Base-by-base conservation (phyloP, 1,140 invertebrate genomes). In the Tetramorium simillimum region DNA sequence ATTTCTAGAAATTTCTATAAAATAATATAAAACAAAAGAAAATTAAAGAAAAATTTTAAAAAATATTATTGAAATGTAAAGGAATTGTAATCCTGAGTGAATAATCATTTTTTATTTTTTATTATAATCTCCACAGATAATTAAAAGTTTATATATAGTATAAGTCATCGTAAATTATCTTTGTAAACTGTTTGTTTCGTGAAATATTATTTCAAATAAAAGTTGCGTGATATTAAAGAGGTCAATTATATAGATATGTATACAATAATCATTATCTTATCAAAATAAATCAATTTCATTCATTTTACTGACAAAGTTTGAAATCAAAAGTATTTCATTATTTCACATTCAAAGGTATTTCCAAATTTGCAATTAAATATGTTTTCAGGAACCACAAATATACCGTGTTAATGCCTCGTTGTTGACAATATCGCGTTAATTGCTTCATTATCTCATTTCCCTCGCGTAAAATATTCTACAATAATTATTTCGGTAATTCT, bases 361-460 rank as follows among this genome's bases (percentile, higher is more conserved):
- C 43, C 53, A 75, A 82, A 62, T 84, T 84, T 84, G 69, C 80
- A 84, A 84, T 84, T 84, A 84, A 73, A 84, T 75, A 37, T 82
- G 69, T 33, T 84, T 75, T 14, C 69, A 37, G 10, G n/a, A 18
- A 14, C 80, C 53, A 28, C 80, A 84, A 84, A 75, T 75, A 49
- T 18, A 58, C 28, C 40, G 53, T 56, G 67, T 73, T 84, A 84
- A 84, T 84, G 58, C 28, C 69, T 75, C 69, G 69, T 84, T 84
- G 80, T 84, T 84, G 67, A 75, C 80, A 84, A 40, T 37, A 43
- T 28, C 53, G 40, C 73, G 80, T 75, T 84, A 84, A 84, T 84
- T 84, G 69, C 80, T 84, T 84, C 80, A 84, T 84, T 84, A 75
- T 84, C 80, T 75, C 69, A 49, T 84, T 75, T 84, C 80, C 80